These are phyloP conservation scores for Hymenopus coronatus DNA, from an alignment of 2,888 invertebrate species.

Conservation along the genomic window DNA sequence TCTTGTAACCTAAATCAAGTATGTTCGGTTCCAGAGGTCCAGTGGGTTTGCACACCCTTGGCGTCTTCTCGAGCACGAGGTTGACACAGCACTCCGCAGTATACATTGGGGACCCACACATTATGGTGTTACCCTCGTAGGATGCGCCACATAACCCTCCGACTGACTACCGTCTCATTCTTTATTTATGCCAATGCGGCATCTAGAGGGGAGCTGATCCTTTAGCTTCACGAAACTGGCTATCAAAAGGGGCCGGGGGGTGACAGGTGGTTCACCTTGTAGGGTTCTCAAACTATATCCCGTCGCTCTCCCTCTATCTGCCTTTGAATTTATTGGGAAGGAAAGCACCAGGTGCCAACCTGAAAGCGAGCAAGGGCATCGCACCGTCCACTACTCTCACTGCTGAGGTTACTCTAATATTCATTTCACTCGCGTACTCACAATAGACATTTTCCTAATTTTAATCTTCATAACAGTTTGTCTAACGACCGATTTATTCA, in stretches of 20 bases:
- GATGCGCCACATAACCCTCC: neutral
- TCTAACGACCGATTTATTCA: too few relatives aligned
- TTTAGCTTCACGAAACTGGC: neutral
- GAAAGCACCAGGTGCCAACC: neutral
- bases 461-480: too few relatives aligned
- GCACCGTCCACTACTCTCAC: neutral
- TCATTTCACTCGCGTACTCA: too few relatives aligned
- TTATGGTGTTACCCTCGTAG: neutral
- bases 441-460: too few relatives aligned
- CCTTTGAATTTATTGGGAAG: neutral
- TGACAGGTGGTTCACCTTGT: neutral
- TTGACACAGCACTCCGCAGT: neutral
- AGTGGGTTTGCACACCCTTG: neutral
- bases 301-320: neutral
- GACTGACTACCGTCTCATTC: slow-evolving; percentile 4
- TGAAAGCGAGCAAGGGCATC: neutral
- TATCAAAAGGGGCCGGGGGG: neutral
- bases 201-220: neutral
- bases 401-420: neutral
- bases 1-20: neutral
- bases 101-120: neutral
- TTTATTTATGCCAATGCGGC: slow-evolving; percentile 29
- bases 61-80: neutral
- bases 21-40: neutral
- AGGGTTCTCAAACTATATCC: neutral